These are phyloP conservation scores for Tiliacea citrago DNA, from an alignment of 2,888 invertebrate genomes.

Conservation along the genomic window DNA sequence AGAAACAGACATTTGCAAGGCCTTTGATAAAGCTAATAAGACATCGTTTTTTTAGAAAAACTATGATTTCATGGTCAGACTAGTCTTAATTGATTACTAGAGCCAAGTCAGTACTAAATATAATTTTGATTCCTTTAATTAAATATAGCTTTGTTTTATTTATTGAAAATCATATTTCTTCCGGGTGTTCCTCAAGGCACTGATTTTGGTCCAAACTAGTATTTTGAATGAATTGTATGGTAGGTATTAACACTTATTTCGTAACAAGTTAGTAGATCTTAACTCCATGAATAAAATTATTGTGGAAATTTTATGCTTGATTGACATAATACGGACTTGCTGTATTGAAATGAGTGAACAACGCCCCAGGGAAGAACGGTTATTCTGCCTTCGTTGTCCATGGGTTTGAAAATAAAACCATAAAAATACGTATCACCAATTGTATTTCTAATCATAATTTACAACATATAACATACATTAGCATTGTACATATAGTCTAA, in stretches of 20 bases:
- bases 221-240: neutral
- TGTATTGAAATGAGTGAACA: neutral
- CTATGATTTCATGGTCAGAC: neutral
- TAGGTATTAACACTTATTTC: neutral
- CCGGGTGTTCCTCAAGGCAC: conserved; percentile 23
- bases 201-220: conserved; percentile 15
- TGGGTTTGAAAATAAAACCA: conserved; percentile 46
- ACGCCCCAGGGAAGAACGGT: too few species aligned
- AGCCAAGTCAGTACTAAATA: neutral
- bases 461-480: conserved; percentile 70
- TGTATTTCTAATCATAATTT: conserved; percentile 74
- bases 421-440: conserved; percentile 74
- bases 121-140: neutral
- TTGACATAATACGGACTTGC: neutral
- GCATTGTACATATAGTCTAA: conserved; percentile 67
- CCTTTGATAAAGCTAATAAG: conserved; percentile 26
- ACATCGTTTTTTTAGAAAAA: neutral
- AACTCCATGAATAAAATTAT: neutral
- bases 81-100: conserved; percentile 33
- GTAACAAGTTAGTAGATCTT: neutral
- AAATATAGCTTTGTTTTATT: neutral
- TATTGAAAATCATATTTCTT: neutral
- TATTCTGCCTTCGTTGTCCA: neutral
- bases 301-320: neutral
- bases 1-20: conserved; percentile 20